These are phyloP conservation scores for Nephila pilipes DNA, from an alignment of 1,140 invertebrate genomes.

Conservation along the genomic window DNA sequence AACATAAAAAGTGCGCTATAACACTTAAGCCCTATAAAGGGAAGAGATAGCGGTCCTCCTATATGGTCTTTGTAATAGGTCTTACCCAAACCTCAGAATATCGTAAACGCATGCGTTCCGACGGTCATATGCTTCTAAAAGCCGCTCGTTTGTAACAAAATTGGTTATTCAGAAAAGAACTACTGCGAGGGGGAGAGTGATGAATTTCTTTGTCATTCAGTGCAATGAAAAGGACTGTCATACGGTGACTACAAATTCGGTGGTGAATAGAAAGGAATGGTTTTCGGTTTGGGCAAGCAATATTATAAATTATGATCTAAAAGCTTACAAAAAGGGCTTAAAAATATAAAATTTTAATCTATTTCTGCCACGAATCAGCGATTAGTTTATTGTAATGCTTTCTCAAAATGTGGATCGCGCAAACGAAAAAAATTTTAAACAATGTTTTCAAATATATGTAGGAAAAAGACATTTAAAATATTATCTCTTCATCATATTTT, in stretches of 20 bases:
- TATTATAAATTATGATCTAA: too few relatives aligned
- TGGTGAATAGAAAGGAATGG: not conserved
- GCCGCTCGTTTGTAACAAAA: slow-evolving; percentile 1
- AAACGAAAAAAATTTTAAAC: too few relatives aligned
- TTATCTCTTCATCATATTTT: too few relatives aligned
- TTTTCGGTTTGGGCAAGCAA: too few relatives aligned
- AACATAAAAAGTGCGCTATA: slow-evolving; percentile 66
- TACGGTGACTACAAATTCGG: not conserved
- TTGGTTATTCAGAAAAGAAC: slow-evolving; percentile 38
- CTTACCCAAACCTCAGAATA: slow-evolving; percentile 67
- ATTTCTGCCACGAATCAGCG: too few relatives aligned
- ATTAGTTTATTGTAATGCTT: too few relatives aligned
- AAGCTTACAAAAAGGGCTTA: too few relatives aligned
- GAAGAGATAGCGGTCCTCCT: slow-evolving; percentile 66
- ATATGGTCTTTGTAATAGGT: slow-evolving; percentile 68
- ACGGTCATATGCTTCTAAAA: slow-evolving; percentile 40
- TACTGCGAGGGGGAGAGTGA: not conserved
- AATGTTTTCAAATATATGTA: too few relatives aligned
- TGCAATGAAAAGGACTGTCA: not conserved
- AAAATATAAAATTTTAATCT: too few relatives aligned
- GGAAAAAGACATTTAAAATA: too few relatives aligned
- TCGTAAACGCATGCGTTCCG: slow-evolving; percentile 60
- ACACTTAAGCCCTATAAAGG: slow-evolving; percentile 66
- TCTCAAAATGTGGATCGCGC: too few relatives aligned
- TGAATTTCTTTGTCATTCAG: not conserved